These are phyloP conservation scores for Odontomachus brunneus DNA, from an alignment of 1,140 invertebrate species.

Conservation along the genomic window DNA sequence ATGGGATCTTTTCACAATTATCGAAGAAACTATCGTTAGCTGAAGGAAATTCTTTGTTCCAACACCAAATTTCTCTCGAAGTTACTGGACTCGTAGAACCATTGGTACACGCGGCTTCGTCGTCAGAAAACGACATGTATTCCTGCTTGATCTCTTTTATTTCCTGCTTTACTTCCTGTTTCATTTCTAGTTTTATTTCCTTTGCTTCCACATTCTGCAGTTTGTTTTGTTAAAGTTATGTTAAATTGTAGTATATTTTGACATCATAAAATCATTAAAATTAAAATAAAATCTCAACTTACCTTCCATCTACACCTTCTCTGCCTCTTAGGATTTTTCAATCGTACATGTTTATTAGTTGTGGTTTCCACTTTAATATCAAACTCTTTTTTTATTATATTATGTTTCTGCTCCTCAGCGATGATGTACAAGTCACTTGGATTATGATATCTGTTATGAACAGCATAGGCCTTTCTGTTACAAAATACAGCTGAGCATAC, in stretches of 20 bases:
- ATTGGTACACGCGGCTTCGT: constrained; percentile 42
- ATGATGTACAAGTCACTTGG: constrained; percentile 88
- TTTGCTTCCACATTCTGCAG: constrained; percentile 26
- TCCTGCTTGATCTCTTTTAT: too few species aligned
- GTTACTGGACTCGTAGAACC: constrained; percentile 65
- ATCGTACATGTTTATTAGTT: constrained; percentile 84
- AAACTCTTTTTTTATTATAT: constrained; percentile 87
- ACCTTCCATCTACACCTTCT: constrained; percentile 73
- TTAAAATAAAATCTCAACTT: constrained; percentile 3
- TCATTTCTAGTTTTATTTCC: constrained; percentile 6
- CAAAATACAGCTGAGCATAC: constrained; percentile 89
- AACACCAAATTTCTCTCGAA: constrained; percentile 75
- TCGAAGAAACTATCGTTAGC: constrained; percentile 65
- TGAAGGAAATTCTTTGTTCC: constrained; percentile 64
- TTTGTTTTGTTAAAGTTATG: constrained; percentile 47
- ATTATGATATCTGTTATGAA: constrained; percentile 88
- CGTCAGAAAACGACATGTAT: constrained; percentile 36
- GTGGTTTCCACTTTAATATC: constrained; percentile 85
- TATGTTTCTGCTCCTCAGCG: constrained; percentile 87
- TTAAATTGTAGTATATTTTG: not conserved
- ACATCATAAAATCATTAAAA: not conserved
- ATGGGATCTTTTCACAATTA: constrained; percentile 25
- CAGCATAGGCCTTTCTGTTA: constrained; percentile 88
- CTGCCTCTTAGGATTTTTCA: constrained; percentile 65
- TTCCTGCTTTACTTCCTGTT: not conserved